Conservation (phyloP, 2,113 vertebrate species). For the Melierax canorus region DNA sequence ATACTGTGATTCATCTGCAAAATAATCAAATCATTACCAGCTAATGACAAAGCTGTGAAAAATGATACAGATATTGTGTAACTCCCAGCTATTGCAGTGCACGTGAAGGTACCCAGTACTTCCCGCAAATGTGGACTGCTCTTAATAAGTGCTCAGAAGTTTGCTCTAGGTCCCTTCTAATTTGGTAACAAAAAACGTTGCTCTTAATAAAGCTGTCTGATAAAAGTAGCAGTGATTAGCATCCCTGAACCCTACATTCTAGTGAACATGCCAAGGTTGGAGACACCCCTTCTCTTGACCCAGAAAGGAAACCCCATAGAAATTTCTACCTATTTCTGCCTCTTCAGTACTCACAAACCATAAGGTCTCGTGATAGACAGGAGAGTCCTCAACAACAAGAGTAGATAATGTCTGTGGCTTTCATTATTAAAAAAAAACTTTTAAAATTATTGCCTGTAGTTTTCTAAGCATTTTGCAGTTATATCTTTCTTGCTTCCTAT, state of each 20-base stretch:
- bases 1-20: conserved; percentile 98
- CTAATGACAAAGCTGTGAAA: conserved; percentile 97
- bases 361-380: neutral
- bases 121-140: conserved; percentile 78
- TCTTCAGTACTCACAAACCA: conserved; percentile 7
- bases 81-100: conserved; percentile 80
- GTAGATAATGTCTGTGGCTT: neutral
- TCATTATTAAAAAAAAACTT: neutral
- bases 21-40: conserved; percentile 99
- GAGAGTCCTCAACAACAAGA: neutral
- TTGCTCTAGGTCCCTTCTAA: conserved; percentile 79
- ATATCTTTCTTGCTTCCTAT: neutral
- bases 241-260: conserved; percentile 48
- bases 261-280: conserved; percentile 18
- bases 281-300: neutral
- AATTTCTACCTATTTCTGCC: conserved; percentile 33
- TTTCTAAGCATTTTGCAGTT: neutral
- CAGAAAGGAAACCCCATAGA: conserved; percentile 46
- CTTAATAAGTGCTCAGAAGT: conserved; percentile 84
- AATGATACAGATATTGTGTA: conserved; percentile 88
- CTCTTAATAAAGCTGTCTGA: conserved; percentile 88
- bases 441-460: neutral
- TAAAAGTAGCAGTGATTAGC: conserved; percentile 81
- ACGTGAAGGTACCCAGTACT: conserved; percentile 77
- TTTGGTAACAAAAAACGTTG: conserved; percentile 81